Conservation (phyloP, 2,888 invertebrate species). For the Herminia tarsipennalis region DNA sequence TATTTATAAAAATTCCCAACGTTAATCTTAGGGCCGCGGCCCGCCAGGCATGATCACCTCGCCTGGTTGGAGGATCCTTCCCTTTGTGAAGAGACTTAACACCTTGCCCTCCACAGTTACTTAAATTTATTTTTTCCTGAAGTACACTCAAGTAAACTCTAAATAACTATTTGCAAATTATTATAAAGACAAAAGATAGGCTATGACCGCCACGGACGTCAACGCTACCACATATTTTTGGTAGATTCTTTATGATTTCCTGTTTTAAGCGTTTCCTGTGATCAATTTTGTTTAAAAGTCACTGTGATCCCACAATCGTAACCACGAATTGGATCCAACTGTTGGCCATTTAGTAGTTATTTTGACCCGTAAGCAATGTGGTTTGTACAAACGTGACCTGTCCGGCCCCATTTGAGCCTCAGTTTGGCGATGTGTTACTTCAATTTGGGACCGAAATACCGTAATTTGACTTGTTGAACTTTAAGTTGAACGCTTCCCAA, state of each 20-base stretch:
- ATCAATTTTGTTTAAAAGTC: neutral
- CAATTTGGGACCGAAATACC: conserved; percentile 9
- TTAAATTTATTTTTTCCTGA: no score
- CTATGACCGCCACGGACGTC: no score
- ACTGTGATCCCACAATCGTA: neutral
- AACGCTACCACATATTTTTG: no score
- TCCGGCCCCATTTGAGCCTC: conserved; percentile 8
- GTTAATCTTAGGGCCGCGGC: no score
- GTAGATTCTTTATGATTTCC: conserved; percentile 1
- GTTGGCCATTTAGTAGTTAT: conserved; percentile 2
- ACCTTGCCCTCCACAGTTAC: no score
- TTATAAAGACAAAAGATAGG: no score
- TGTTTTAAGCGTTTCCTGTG: neutral
- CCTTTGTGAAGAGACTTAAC: no score
- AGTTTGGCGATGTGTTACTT: conserved; percentile 11
- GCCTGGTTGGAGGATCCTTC: no score
- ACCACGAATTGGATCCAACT: neutral
- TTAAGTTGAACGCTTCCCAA: neutral
- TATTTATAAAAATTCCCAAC: no score
- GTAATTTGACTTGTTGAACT: conserved; percentile 1
- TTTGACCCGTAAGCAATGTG: conserved; percentile 14
- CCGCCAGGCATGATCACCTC: no score
- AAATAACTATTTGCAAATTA: no score
- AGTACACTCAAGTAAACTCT: no score
- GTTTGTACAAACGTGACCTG: conserved; percentile 13